Base-by-base conservation (phyloP, 2,113 vertebrate species). In the Cricetomys ansorgei region DNA sequence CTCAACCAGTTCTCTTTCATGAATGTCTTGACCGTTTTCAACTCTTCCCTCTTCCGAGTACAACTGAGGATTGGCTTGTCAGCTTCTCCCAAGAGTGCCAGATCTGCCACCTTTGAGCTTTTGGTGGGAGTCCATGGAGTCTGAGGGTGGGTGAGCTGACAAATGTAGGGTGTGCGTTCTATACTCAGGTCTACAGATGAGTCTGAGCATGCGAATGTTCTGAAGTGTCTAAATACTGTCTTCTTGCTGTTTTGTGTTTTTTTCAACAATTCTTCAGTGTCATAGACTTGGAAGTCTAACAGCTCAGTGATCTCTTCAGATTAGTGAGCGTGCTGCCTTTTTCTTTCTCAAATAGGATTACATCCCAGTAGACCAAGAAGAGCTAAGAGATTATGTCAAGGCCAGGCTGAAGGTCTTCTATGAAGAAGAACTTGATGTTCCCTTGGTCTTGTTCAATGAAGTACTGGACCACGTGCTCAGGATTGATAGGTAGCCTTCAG, bases 321-420 rank as follows among this genome's bases (percentile, higher is more conserved):
- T 57, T 29, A 1, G 11, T 7, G 8, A 15, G 55, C 4, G 6
- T 2, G 27, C 45, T 64, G 3, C 4, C 9, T 48, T n/a, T 43
- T 94, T 12, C 84, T 98, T 40, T 23, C 15, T 57, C 62, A 34
- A 50, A 6, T 88, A 99, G 99, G 99, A 99, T 97, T 99, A 99
- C 94, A 99, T 99, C 97, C 99, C 99, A 90, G 99, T 99, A 80
- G 99, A 99, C 98, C 99, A 99, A 76, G 99, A 99, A 97, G 99
- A 99, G 97, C 96, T 99, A 92, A 98, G 99, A 94, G 99, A 99
- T 96, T 99, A 99, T 3, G 99, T 99, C 87, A 99, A 99, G 98
- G 99, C 99, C 17, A 99, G 99, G 89, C 99, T 99, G 96, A 99
- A 99, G 98, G 99, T 99, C 95, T 99, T 99, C 90, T 99, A 99